phyloP scores from a whole-genome alignment of 2,797 vertebrate species.

The Manis crassicaudata region DNA sequence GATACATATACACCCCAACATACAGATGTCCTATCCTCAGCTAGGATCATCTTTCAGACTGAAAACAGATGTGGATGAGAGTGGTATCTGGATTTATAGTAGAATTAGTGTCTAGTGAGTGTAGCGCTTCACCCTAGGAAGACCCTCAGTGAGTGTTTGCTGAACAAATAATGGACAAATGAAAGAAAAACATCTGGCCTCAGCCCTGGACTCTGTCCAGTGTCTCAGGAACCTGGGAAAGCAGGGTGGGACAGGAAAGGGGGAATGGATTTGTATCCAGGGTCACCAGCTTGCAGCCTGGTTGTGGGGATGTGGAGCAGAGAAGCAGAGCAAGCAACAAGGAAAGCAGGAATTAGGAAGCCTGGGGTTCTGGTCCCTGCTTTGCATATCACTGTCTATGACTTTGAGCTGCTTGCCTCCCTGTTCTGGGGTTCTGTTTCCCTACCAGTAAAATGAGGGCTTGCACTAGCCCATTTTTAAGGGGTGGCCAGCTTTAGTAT shows the following conservation, averaged over 20 bases:
- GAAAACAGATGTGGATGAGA: neutral
- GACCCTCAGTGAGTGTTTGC: neutral
- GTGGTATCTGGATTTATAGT: neutral
- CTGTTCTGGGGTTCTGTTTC: constrained; percentile 1
- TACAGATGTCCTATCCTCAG: neutral
- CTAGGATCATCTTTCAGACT: neutral
- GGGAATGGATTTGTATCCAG: neutral
- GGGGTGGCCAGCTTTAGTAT: neutral
- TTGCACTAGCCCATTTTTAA: neutral
- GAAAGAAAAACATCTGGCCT: neutral
- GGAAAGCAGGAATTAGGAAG: neutral
- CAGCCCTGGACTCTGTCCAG: neutral
- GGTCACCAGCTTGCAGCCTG: neutral
- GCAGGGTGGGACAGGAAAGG: neutral
- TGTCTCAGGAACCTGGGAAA: neutral
- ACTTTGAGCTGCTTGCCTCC: neutral
- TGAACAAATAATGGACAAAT: constrained; percentile 31
- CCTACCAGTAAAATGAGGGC: neutral
- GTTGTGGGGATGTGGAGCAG: neutral
- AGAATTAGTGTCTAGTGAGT: neutral
- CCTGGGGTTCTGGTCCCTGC: neutral
- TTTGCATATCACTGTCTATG: neutral
- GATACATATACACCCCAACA: neutral
- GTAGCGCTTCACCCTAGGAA: neutral
- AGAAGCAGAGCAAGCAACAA: neutral